These are phyloP conservation scores for Mesorhabditis sp. DNA, from an alignment of 2,888 invertebrate genomes.

Conservation along the genomic window DNA sequence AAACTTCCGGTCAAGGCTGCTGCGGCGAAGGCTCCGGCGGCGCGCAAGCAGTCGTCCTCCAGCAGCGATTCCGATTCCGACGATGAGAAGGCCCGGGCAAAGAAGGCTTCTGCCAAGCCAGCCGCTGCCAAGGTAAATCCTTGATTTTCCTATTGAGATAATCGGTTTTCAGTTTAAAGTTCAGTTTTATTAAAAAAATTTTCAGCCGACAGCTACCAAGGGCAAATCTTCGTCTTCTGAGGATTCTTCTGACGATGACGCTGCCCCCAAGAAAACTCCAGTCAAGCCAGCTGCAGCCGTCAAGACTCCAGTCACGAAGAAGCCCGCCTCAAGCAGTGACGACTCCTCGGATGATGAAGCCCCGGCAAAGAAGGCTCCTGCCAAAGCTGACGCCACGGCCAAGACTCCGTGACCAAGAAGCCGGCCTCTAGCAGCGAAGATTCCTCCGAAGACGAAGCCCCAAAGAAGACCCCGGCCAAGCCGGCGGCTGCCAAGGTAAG, in stretches of 20 bases:
- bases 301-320: background rate
- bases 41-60: background rate
- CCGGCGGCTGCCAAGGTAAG: background rate
- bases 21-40: slow-evolving; percentile 14
- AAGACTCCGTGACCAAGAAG: slow-evolving; percentile 14
- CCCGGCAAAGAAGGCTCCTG: slow-evolving; percentile 10
- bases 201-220: too few species aligned
- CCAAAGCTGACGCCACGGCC: background rate
- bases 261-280: slow-evolving; percentile 13
- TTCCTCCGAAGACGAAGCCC: slow-evolving; percentile 19
- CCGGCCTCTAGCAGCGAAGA: slow-evolving; percentile 14
- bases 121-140: slow-evolving; percentile 6
- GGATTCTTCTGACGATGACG: slow-evolving; percentile 20
- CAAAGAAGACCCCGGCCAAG: slow-evolving; percentile 20
- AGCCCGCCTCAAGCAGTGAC: slow-evolving; percentile 17
- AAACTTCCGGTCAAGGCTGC: slow-evolving; percentile 16
- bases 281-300: slow-evolving; percentile 11
- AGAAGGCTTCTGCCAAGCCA: slow-evolving; percentile 10
- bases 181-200: too few species aligned
- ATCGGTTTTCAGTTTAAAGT: slow-evolving; percentile 11
- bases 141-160: slow-evolving; percentile 21
- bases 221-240: slow-evolving; percentile 13
- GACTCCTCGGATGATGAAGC: slow-evolving; percentile 21
- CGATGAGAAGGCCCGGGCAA: slow-evolving; percentile 19
- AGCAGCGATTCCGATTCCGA: slow-evolving; percentile 15